Evolutionary conservation across 1,140 invertebrate genomes (phyloP).

Genomic region (Drosophila punjabiensis): DNA sequence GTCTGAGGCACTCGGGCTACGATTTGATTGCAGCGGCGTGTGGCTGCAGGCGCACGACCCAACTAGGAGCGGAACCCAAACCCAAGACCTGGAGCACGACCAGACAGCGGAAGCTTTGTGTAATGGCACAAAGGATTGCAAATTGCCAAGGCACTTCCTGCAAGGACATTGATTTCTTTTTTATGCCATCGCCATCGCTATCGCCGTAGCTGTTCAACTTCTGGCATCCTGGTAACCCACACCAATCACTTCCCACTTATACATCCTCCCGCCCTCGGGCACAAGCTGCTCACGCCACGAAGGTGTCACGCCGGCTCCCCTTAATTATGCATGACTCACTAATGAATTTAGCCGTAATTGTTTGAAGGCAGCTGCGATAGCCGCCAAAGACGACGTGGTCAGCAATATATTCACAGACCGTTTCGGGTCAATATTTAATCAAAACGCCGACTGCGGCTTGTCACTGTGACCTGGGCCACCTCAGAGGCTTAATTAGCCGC

Average conservation of each 20-base stretch:
- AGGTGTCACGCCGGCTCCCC: conserved; percentile 33
- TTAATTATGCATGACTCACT: conserved; percentile 64
- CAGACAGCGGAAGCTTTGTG: conserved; percentile 76
- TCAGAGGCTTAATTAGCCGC: conserved; percentile 45
- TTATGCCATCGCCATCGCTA: conserved; percentile 40
- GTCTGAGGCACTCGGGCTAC: conserved; percentile 31
- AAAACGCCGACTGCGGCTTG: conserved; percentile 52
- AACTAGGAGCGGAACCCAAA: conserved; percentile 21
- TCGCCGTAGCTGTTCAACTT: conserved; percentile 30
- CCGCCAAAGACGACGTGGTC: conserved; percentile 45
- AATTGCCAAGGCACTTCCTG: conserved; percentile 82
- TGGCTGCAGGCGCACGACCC: conserved; percentile 67
- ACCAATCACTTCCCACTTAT: conserved; percentile 6
- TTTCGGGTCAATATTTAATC: conserved; percentile 69
- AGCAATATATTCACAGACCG: conserved; percentile 16
- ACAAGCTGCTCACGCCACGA: background rate
- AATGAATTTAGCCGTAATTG: conserved; percentile 68
- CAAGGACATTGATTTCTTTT: conserved; percentile 74
- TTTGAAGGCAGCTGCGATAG: conserved; percentile 45
- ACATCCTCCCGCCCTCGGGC: background rate
- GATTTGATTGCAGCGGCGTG: conserved; percentile 76
- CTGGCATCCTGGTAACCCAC: background rate
- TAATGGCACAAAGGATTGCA: conserved; percentile 85
- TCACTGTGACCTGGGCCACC: conserved; percentile 51
- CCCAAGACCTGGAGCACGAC: conserved; percentile 33